phyloP scores from a whole-genome alignment of 2,888 invertebrate genomes.

The Slavum lentiscoides region DNA sequence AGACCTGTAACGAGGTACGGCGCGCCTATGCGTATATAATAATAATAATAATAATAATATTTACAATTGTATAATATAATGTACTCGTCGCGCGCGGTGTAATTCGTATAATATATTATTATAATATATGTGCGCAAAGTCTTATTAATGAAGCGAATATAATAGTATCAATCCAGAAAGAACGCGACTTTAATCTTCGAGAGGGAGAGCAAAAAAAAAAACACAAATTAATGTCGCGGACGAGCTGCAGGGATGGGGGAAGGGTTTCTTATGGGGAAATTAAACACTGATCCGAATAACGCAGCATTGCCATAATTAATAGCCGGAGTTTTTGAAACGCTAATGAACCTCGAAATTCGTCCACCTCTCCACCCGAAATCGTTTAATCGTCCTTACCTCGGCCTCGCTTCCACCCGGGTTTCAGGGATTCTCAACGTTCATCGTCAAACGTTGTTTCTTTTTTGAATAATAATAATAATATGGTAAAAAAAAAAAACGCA shows the following conservation, averaged over 20 bases:
- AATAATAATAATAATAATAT: background rate
- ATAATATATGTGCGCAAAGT: conserved; percentile 20
- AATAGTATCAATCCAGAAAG: conserved; percentile 20
- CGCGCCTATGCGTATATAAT: background rate
- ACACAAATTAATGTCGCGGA: conserved; percentile 48
- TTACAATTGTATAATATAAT: too few relatives aligned
- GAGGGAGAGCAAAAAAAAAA: background rate
- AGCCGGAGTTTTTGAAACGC: conserved; percentile 33
- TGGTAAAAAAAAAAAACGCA: conserved; percentile 25
- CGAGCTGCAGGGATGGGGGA: too few relatives aligned
- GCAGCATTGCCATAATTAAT: conserved; percentile 42
- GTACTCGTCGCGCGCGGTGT: background rate
- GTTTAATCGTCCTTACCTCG: conserved; percentile 42
- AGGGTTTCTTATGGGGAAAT: conserved; percentile 30
- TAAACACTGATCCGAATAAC: conserved; percentile 48
- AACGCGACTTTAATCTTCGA: conserved; percentile 28
- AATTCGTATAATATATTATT: background rate
- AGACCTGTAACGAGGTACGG: background rate
- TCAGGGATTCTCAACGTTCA: conserved; percentile 33
- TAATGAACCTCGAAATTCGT: conserved; percentile 49
- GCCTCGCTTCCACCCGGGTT: background rate
- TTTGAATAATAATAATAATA: conserved; percentile 43
- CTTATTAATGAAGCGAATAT: conserved; percentile 35
- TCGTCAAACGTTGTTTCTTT: conserved; percentile 41
- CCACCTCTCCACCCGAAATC: conserved; percentile 13